Conservation (phyloP, 1,140 invertebrate species). For the Zaprionus vittiger region DNA sequence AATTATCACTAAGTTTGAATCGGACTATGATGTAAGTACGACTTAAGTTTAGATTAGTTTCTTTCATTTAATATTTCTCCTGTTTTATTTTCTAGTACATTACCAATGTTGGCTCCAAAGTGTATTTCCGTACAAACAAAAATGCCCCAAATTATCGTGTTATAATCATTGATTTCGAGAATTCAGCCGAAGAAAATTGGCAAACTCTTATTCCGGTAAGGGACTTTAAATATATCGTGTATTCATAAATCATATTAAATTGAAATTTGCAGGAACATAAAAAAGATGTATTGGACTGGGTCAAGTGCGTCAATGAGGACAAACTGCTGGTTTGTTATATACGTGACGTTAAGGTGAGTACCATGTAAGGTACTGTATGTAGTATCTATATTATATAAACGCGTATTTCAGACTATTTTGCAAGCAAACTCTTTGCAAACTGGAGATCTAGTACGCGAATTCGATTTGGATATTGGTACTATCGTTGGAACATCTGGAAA, state of each 20-base stretch:
- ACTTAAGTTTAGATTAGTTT: not conserved
- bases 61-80: not conserved
- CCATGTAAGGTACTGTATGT: not conserved
- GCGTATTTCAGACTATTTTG: slow-evolving; percentile 89
- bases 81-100: slow-evolving; percentile 89
- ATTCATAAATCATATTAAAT: not conserved
- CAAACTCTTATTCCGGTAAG: slow-evolving; percentile 89
- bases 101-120: slow-evolving; percentile 93
- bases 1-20: slow-evolving; percentile 95
- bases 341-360: slow-evolving; percentile 95
- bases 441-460: slow-evolving; percentile 89
- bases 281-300: slow-evolving; percentile 96
- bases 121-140: slow-evolving; percentile 97
- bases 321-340: slow-evolving; percentile 97
- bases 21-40: slow-evolving; percentile 94
- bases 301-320: slow-evolving; percentile 91
- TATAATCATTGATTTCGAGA: slow-evolving; percentile 94
- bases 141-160: slow-evolving; percentile 96
- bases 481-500: slow-evolving; percentile 93
- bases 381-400: not conserved
- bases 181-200: slow-evolving; percentile 93
- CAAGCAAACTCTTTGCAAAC: slow-evolving; percentile 91
- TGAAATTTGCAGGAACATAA: slow-evolving; percentile 88
- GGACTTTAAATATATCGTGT: not conserved
- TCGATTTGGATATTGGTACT: slow-evolving; percentile 94